Conservation (phyloP, 2,888 invertebrate genomes). For the Epirrhoe tristata region DNA sequence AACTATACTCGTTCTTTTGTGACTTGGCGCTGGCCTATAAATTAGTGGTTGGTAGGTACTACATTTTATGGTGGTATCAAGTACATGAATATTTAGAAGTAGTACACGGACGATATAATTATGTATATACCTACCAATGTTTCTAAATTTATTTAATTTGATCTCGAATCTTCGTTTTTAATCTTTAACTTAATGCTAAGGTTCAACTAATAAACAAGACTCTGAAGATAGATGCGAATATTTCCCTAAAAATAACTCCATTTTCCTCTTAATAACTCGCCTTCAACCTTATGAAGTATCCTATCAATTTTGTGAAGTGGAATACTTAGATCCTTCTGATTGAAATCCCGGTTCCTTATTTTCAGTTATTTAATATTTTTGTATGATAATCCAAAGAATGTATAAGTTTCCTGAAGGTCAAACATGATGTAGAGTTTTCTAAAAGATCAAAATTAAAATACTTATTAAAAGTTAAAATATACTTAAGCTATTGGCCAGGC, state of each 20-base stretch:
- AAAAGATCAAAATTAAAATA: no score
- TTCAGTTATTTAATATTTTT: constrained; percentile 13
- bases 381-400: neutral
- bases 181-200: neutral
- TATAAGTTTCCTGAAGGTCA: neutral
- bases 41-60: no score
- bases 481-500: no score
- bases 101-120: no score
- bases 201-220: constrained; percentile 30
- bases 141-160: neutral
- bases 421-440: neutral
- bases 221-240: constrained; percentile 28
- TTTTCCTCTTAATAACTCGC: constrained; percentile 26
- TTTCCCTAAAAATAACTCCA: constrained; percentile 28
- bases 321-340: constrained; percentile 32
- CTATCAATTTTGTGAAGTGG: constrained; percentile 31
- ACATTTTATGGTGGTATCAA: no score
- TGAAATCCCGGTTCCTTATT: constrained; percentile 22
- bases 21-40: no score
- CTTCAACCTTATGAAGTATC: constrained; percentile 32
- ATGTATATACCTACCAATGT: no score
- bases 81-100: no score
- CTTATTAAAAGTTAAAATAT: no score
- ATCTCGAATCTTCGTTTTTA: neutral
- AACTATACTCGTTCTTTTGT: no score